Percentiles rank a stretch among this genome's conserved stretches.
These are phyloP conservation scores for Anomalospiza imberbis DNA, from an alignment of 2,797 vertebrate genomes.

Conservation along the genomic window DNA sequence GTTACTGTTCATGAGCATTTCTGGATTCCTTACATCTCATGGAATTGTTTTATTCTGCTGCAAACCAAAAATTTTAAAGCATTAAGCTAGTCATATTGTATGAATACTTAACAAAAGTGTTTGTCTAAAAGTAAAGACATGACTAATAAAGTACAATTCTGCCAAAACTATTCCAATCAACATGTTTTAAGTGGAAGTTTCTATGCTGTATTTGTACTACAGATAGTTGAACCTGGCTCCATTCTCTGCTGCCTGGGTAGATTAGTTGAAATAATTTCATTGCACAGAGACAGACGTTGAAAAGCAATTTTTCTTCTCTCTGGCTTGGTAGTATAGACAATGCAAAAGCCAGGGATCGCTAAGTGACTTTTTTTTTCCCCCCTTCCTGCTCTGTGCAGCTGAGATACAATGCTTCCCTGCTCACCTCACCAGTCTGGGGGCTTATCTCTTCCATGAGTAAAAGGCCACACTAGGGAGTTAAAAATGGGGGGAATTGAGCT, in stretches of 20 bases:
- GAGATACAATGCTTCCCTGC: not conserved
- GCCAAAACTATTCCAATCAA: not conserved
- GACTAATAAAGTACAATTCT: not conserved
- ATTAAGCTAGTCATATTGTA: not conserved
- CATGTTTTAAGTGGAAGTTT: not conserved
- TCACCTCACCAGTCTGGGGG: not conserved
- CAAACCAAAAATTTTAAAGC: not conserved
- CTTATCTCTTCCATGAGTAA: not conserved
- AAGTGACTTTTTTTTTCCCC: not conserved
- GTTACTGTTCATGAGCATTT: not conserved
- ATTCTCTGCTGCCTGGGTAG: not conserved
- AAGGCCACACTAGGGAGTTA: not conserved
- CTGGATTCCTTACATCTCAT: not conserved
- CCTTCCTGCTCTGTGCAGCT: not conserved
- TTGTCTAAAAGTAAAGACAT: not conserved
- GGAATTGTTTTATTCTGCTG: not conserved
- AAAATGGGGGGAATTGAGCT: not conserved
- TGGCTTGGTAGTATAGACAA: not conserved
- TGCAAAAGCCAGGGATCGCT: not conserved
- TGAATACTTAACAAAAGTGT: not conserved
- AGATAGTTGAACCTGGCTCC: not conserved
- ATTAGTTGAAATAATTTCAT: not conserved
- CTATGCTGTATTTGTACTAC: rapidly evolving
- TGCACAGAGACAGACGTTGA: not conserved
- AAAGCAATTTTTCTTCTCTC: not conserved